A percentile compares a stretch with the other conserved stretches of the same genome.
These are phyloP conservation scores for Coremacera marginata DNA, from an alignment of 2,888 invertebrate species.

Conservation along the genomic window DNA sequence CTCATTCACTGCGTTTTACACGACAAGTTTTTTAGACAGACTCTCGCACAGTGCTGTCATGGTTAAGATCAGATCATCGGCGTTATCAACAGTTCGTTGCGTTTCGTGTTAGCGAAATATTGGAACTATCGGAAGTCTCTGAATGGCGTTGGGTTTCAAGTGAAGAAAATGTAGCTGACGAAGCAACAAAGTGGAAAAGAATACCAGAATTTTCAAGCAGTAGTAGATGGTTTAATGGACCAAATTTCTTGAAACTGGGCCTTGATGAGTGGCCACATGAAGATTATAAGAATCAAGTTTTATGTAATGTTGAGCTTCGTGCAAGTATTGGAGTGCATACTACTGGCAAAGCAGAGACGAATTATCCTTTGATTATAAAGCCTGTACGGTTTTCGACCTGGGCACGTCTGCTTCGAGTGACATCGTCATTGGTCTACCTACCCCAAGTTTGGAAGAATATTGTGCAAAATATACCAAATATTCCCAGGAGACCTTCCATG, in stretches of 20 bases:
- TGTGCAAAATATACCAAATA: too few relatives aligned
- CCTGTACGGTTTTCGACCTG: too few relatives aligned
- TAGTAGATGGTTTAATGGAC: slow-evolving; percentile 28
- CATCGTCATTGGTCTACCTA: too few relatives aligned
- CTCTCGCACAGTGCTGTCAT: slow-evolving; percentile 22
- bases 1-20: too few relatives aligned
- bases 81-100: slow-evolving; percentile 37
- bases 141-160: slow-evolving; percentile 36
- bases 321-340: too few relatives aligned
- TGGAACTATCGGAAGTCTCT: slow-evolving; percentile 17
- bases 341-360: too few relatives aligned
- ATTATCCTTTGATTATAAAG: too few relatives aligned
- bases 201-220: not conserved
- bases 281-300: too few relatives aligned
- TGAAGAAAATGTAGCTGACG: slow-evolving; percentile 34
- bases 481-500: too few relatives aligned
- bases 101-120: slow-evolving; percentile 29
- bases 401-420: too few relatives aligned
- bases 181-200: slow-evolving; percentile 36
- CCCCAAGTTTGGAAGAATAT: too few relatives aligned
- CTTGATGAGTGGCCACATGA: not conserved
- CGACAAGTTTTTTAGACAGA: slow-evolving; percentile 20
- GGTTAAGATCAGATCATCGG: slow-evolving; percentile 14
- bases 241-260: not conserved
- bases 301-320: too few relatives aligned